Conservation (phyloP, 2,888 invertebrate species). For the Tribolium freemani region DNA sequence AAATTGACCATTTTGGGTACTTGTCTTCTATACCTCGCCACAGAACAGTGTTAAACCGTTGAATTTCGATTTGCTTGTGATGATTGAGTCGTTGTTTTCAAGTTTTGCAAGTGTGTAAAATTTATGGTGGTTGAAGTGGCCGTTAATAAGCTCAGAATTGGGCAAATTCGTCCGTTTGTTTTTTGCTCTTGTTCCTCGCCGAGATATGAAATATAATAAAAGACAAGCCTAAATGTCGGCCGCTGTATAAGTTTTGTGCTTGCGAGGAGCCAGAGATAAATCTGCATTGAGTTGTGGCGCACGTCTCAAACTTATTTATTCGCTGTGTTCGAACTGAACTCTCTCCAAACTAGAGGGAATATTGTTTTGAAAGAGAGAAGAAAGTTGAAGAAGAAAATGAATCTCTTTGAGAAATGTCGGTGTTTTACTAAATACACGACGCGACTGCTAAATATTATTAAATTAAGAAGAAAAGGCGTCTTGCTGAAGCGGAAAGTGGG, state of each 20-base stretch:
- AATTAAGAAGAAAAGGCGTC: slow-evolving; percentile 66
- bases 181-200: slow-evolving; percentile 1
- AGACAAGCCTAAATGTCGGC: not conserved
- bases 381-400: slow-evolving; percentile 61
- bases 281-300: slow-evolving; percentile 51
- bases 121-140: no score
- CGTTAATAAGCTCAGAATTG: no score
- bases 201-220: slow-evolving; percentile 1
- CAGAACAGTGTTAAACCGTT: no score
- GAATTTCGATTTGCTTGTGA: no score
- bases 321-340: slow-evolving; percentile 48
- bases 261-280: slow-evolving; percentile 21
- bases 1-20: no score
- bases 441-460: slow-evolving; percentile 65
- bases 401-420: slow-evolving; percentile 59
- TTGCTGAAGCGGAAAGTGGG: slow-evolving; percentile 60
- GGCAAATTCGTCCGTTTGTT: no score
- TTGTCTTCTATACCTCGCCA: no score
- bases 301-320: slow-evolving; percentile 60
- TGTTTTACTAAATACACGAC: slow-evolving; percentile 62
- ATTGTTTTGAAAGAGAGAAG: slow-evolving; percentile 56
- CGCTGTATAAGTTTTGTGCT: no score
- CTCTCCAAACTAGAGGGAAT: slow-evolving; percentile 50
- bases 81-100: no score
- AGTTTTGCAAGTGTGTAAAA: no score